These are phyloP conservation scores for Thaumatotibia leucotreta DNA, from an alignment of 1,140 invertebrate genomes.

Conservation along the genomic window DNA sequence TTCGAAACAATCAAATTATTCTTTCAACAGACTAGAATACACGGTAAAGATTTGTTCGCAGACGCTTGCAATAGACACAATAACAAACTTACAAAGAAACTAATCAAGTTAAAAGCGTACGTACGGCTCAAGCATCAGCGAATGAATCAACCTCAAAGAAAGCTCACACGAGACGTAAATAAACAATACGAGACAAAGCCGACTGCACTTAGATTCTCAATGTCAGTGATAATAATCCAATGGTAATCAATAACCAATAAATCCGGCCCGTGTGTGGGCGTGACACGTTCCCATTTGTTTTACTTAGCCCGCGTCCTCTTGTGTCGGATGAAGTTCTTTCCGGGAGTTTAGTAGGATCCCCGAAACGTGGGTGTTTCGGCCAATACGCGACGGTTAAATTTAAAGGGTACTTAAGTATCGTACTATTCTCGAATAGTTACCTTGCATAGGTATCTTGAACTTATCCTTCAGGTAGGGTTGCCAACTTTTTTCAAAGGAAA, in stretches of 20 bases:
- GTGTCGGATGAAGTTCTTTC: conserved; percentile 29
- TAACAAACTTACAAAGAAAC: neutral
- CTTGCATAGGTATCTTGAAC: no score
- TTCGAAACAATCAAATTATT: neutral
- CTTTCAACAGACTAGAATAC: neutral
- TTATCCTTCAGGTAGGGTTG: no score
- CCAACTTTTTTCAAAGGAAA: no score
- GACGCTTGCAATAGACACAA: neutral
- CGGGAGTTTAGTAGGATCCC: conserved; percentile 15
- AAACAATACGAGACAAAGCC: conserved; percentile 11
- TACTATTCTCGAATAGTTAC: no score
- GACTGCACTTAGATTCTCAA: conserved; percentile 13
- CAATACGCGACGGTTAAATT: neutral
- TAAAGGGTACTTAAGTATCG: no score
- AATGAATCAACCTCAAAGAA: conserved; percentile 9
- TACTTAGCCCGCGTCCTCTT: conserved; percentile 38
- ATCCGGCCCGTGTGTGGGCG: conserved; percentile 34
- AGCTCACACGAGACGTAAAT: conserved; percentile 6
- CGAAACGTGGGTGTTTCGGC: neutral
- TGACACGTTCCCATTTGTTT: conserved; percentile 46
- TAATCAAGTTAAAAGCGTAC: neutral
- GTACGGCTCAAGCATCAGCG: neutral
- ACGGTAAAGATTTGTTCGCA: neutral
- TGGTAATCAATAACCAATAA: conserved; percentile 44
- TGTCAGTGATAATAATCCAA: conserved; percentile 28